Percentiles rank a stretch among this genome's conserved stretches.
These are phyloP conservation scores for Aethes cnicana DNA, from an alignment of 2,888 invertebrate genomes.

Conservation along the genomic window DNA sequence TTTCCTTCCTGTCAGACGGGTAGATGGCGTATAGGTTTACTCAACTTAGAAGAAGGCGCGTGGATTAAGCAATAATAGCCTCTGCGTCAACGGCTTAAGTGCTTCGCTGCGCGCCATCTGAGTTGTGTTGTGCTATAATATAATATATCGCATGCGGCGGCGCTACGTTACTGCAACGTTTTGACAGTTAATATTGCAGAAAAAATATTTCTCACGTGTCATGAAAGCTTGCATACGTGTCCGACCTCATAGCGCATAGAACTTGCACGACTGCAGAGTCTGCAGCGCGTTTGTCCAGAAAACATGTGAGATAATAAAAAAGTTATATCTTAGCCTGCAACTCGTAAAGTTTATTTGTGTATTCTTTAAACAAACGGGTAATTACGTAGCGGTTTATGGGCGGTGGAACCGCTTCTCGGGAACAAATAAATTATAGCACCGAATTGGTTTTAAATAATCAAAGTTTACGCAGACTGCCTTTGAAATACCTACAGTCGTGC, in stretches of 20 bases:
- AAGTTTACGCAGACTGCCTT: constrained; percentile 37
- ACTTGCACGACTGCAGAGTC: constrained; percentile 52
- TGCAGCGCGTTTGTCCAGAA: constrained; percentile 58
- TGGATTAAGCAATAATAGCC: too few relatives aligned
- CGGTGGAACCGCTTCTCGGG: constrained; percentile 55
- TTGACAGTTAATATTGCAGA: too few relatives aligned
- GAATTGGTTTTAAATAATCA: constrained; percentile 54
- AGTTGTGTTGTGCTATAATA: too few relatives aligned
- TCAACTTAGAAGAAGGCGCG: too few relatives aligned
- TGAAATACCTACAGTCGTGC: neutral
- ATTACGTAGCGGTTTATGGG: constrained; percentile 70
- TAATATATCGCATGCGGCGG: too few relatives aligned
- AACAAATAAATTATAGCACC: constrained; percentile 61
- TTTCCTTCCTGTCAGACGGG: constrained; percentile 15
- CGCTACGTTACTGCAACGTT: too few relatives aligned
- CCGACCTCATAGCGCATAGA: constrained; percentile 22
- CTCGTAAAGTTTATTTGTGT: constrained; percentile 80
- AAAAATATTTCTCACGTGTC: too few relatives aligned
- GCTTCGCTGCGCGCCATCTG: too few relatives aligned
- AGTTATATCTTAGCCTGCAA: constrained; percentile 68
- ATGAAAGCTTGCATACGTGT: too few relatives aligned
- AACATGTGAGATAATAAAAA: constrained; percentile 79
- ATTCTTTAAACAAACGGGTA: constrained; percentile 77
- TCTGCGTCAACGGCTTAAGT: too few relatives aligned
- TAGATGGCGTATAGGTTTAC: too few relatives aligned